Evolutionary conservation across 2,888 invertebrate genomes (phyloP), one percentile per base, ranked within the genome.

Genomic region (Drosophila seclusa): DNA sequence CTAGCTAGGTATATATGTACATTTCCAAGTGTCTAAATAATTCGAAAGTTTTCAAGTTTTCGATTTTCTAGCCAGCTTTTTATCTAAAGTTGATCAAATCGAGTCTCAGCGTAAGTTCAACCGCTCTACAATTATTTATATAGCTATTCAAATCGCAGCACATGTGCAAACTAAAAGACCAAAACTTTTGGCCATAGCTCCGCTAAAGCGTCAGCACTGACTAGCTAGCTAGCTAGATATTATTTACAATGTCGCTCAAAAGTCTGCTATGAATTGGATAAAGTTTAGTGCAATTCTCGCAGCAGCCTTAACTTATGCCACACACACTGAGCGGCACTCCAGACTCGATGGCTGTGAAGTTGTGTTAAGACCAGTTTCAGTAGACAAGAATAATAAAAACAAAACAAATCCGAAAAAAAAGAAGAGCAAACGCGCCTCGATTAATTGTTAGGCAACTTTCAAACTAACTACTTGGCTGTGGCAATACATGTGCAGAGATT

Each of bases 391-490:
- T 24, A 45, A 24, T 45, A 45, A 16, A 24, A 45, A 8, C 16
- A 45, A 45, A 45, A 16, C 24, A 45, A 45, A 24, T 45, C 24
- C 24, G 16, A 45, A 16, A 16, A 45, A 45, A 45, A 21, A 45
- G 8, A 8, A 45, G 16, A 45, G 16, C 59, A 68, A 52, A 49
- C 52, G 42, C 74, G 52, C 29, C 62, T 54, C 67, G 59, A 55
- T 80, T 62, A 66, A 80, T 79, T 68, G 78, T 68, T 68, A 48
- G 65, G 61, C 80, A 80, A 78, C 78, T 78, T 80, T 80, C 72
- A 73, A 72, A 76, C 50, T 38, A 57, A 60, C 45, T 57, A 55
- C 50, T 58, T 50, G 21, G 31, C 50, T 24, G 48, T 49, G 8
- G 13, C 55, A 16, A 59, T 40, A 70, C 38, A 54, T 54, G 62